Evolutionary conservation across 2,113 vertebrate species (phyloP), one percentile per base, ranked within the genome.

Genomic region (Passer montanus): DNA sequence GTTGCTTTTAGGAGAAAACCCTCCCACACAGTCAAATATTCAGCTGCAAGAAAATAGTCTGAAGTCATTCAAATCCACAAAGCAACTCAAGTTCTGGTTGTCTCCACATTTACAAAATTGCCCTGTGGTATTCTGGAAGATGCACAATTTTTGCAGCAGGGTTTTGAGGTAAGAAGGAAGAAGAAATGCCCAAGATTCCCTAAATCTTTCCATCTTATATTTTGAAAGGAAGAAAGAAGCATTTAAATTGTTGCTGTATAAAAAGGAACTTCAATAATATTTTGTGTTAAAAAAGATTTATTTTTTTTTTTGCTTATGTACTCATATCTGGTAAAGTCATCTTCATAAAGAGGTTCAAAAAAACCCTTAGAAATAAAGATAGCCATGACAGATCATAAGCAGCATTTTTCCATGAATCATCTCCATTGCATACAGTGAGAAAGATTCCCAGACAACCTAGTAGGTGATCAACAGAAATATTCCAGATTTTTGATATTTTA

Each of bases 1-100:
- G n/a, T 30, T 83, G 44, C 35, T 90, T 82, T 86, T 67, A 84
- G 75, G 31, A 82, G 21, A 93, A 95, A 93, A 77, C n/a, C 46
- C 50, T 80, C 63, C 35, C 67, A 76, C 39, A 67, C 17, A 67
- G 14, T 15, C 55, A 58, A 80, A 90, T 58, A 93, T n/a, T 96
- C 55, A 63, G 23, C 41, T 84, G 27, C 28, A 84, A 70, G 35
- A 49, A 97, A 93, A 90, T 19, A 92, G 44, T 60, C 46, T 75
- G 68, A 59, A 80, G n/a, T 44, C 13, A 35, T 56, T 78, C 33
- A 92, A 68, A 86, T 86, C 44, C 52, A 72, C 2, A 44, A 2
- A 75, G 17, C 31, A 84, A 72, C 30, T 18, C 12, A n/a, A 93
- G 52, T 44, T 79, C 41, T 58, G 31, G 56, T 60, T 94, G 56